Evolutionary conservation across 2,797 vertebrate genomes (phyloP), one percentile per base, ranked within the genome.

Genomic region (Zalophus californianus): DNA sequence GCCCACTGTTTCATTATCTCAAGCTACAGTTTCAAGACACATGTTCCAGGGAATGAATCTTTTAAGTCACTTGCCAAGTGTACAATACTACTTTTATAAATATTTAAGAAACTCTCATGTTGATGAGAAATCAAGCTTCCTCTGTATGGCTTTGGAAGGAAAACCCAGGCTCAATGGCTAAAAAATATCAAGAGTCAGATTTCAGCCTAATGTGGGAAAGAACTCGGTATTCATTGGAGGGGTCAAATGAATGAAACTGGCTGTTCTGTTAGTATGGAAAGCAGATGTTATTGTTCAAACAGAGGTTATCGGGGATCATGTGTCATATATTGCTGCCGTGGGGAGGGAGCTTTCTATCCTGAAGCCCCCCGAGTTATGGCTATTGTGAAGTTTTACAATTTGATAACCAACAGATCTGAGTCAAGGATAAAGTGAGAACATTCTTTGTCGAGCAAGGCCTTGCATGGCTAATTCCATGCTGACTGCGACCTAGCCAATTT

Each of bases 321-420:
- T 68, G 18, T 88, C 56, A 66, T 10, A 10, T 0, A 44, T 4
- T 25, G 29, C 27, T 88, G 56, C 25, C 10, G 3, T 16, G 13
- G 12, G 15, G 52, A 62, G 48, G 60, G 18, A 0, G 2, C 14
- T 83, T 82, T 94, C 41, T 93, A 5, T 91, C 66, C 25, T 56
- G 48, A 85, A 56, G 25, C 48, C 20, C n/a, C 86, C 73, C 68
- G 27, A 29, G 5, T 73, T 54, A 60, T 66, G 25, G 21, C 38
- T 85, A 64, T 35, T 77, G n/a, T 73, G 32, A 89, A 70, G 78
- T 94, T 85, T 91, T 50, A 56, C 18, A 72, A n/a, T 82, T 85
- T 83, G 21, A 73, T 89, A 48, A 95, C 32, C 52, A 72, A 50
- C 14, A 75, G 6, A 79, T 56, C 27, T 68, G 23, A 84, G 35